These are phyloP conservation scores for Cyrtorhinus lividipennis DNA, from an alignment of 1,140 invertebrate species.

Conservation along the genomic window DNA sequence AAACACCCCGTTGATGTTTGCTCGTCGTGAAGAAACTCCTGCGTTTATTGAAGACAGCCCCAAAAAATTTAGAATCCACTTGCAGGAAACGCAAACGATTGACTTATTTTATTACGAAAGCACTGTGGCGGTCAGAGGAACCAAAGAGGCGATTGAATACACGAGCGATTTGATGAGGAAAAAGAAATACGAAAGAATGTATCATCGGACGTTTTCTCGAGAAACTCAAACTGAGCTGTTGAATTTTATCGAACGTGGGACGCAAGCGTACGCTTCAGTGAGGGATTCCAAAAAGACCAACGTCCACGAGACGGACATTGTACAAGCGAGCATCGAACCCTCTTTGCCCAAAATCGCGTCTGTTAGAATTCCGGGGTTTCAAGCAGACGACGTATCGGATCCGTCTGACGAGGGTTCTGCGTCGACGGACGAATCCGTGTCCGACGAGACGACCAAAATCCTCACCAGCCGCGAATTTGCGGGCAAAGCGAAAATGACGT, in stretches of 20 bases:
- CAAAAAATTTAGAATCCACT: neutral
- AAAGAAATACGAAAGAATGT: neutral
- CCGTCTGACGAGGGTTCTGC: neutral
- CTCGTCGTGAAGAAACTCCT: neutral
- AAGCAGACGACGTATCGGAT: neutral
- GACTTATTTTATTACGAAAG: neutral
- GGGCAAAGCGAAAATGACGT: neutral
- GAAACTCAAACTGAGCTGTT: neutral
- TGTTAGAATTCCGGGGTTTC: neutral
- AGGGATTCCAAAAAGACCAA: neutral
- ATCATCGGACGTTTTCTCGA: neutral
- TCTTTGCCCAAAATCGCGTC: neutral
- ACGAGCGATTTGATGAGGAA: neutral
- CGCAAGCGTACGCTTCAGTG: neutral
- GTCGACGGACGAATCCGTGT: neutral
- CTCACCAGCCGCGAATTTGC: neutral
- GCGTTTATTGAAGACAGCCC: neutral
- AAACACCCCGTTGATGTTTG: neutral
- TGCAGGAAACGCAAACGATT: constrained; percentile 4
- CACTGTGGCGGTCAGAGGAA: neutral
- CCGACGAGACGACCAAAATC: neutral
- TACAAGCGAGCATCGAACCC: neutral
- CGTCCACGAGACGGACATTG: neutral
- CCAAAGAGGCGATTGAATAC: neutral
- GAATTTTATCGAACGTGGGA: neutral